phyloP scores from a whole-genome alignment of 2,113 vertebrate genomes.

The Illadopsis cleaveri region DNA sequence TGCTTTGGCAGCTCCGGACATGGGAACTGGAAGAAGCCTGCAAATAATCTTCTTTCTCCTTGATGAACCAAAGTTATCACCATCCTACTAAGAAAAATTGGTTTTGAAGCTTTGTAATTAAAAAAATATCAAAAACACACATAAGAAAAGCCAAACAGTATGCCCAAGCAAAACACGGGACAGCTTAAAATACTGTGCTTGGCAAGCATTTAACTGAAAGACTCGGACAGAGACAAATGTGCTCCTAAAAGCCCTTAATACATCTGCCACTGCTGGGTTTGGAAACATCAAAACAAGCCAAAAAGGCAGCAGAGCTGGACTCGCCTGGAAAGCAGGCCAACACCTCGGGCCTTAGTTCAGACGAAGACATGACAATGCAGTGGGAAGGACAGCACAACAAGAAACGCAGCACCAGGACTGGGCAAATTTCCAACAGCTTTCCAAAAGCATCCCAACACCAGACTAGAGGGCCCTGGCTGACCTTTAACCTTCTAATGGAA shows the following conservation, averaged over 20 bases:
- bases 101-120: not conserved
- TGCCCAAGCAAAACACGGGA: not conserved
- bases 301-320: not conserved
- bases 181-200: not conserved
- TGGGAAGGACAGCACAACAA: not conserved
- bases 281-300: not conserved
- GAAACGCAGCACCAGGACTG: not conserved
- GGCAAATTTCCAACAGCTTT: not conserved
- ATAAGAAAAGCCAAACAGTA: not conserved
- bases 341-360: not conserved
- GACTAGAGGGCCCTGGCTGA: not conserved
- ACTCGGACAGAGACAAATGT: fast-evolving
- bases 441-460: not conserved
- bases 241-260: not conserved
- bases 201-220: not conserved
- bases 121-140: not conserved
- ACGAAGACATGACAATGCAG: not conserved
- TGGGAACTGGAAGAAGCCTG: not conserved
- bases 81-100: not conserved
- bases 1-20: not conserved
- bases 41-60: not conserved
- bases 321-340: not conserved
- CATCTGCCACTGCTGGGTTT: not conserved
- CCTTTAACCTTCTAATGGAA: not conserved
- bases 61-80: not conserved